A percentile compares a stretch with the other conserved stretches of the same genome.
These are phyloP conservation scores for Orbicella faveolata DNA, from an alignment of 64 coral and sea anemone genomes.

Conservation along the genomic window DNA sequence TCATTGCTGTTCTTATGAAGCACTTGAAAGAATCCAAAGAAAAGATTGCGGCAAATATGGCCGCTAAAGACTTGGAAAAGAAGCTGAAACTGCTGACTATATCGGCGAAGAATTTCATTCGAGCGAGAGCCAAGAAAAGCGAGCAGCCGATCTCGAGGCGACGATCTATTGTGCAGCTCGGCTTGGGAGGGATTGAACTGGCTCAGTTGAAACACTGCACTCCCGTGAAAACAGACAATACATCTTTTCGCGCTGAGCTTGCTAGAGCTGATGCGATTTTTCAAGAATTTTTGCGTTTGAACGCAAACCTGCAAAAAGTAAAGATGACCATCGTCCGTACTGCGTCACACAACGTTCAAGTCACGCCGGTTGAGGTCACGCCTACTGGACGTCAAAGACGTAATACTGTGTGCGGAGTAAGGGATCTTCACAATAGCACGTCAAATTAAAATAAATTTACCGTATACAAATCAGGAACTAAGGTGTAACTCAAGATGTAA, in stretches of 20 bases:
- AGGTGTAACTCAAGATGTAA: neutral
- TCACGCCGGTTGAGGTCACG: neutral
- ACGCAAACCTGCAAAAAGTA: slow-evolving; percentile 59
- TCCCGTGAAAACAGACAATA: slow-evolving; percentile 5
- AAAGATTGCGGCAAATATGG: slow-evolving; percentile 83
- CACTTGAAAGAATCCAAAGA: slow-evolving; percentile 97
- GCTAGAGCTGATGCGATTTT: slow-evolving; percentile 77
- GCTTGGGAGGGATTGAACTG: slow-evolving; percentile 80
- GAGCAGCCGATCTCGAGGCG: slow-evolving; percentile 43
- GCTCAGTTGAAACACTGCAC: slow-evolving; percentile 71
- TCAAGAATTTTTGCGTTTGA: slow-evolving; percentile 82
- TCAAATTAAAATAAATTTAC: slow-evolving; percentile 8
- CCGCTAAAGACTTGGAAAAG: slow-evolving; percentile 77
- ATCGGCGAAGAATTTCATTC: slow-evolving; percentile 80
- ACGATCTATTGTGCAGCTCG: slow-evolving; percentile 72
- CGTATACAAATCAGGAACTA: slow-evolving; percentile 58
- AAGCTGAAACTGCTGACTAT: slow-evolving; percentile 75
- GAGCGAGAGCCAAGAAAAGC: slow-evolving; percentile 59
- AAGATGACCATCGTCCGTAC: slow-evolving; percentile 72
- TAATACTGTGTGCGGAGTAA: slow-evolving; percentile 19
- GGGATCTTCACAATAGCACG: neutral
- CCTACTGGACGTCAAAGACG: neutral
- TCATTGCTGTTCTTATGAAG: slow-evolving; percentile 99
- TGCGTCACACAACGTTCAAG: slow-evolving; percentile 58
- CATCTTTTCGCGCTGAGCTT: slow-evolving; percentile 66